Conservation (phyloP, 2,888 invertebrate species). For the Notocelia uddmanniana region DNA sequence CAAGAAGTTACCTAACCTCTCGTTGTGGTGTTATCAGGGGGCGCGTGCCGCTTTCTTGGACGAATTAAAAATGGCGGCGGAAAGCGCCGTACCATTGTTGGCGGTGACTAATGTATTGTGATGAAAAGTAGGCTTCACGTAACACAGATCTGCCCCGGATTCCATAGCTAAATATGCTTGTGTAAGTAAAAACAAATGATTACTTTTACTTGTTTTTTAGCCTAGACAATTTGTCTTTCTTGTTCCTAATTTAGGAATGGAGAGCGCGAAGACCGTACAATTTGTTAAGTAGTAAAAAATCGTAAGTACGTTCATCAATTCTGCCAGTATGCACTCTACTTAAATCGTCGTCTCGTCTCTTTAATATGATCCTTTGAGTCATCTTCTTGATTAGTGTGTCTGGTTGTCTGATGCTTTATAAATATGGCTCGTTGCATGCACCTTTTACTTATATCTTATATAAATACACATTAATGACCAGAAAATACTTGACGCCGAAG, state of each 20-base stretch:
- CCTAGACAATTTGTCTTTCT: not conserved
- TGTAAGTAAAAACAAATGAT: slow-evolving; percentile 7
- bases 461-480: not conserved
- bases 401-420: slow-evolving; percentile 5
- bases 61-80: slow-evolving; percentile 48
- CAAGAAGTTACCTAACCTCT: slow-evolving; percentile 32
- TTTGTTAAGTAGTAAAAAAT: not conserved
- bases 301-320: not conserved
- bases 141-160: slow-evolving; percentile 33
- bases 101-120: slow-evolving; percentile 47
- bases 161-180: slow-evolving; percentile 6
- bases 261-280: not conserved
- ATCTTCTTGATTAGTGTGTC: slow-evolving; percentile 13
- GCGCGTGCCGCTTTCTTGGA: slow-evolving; percentile 47
- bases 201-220: slow-evolving; percentile 21
- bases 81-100: slow-evolving; percentile 38
- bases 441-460: not conserved
- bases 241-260: not conserved
- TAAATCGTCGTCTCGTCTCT: slow-evolving; percentile 5
- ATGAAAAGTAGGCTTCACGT: slow-evolving; percentile 43
- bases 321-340: not conserved
- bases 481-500: not conserved
- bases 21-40: slow-evolving; percentile 46
- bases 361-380: not conserved
- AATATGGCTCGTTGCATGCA: not conserved